Percentiles rank a stretch among this genome's conserved stretches.
Evolutionary conservation across 2,888 invertebrate species (phyloP).

Genomic region (Eulithis testata): DNA sequence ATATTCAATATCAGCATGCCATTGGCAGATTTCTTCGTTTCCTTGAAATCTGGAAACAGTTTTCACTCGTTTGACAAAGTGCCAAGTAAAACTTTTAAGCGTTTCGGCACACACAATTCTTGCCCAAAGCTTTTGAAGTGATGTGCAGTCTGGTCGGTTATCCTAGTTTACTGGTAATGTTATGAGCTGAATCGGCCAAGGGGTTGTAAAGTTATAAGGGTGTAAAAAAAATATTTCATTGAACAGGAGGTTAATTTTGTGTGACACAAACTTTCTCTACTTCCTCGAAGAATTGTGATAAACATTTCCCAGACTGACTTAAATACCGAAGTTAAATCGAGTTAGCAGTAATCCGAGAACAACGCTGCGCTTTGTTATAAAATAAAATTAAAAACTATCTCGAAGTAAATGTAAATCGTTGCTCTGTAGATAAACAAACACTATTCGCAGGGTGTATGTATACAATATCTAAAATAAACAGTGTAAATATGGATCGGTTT

Average conservation of each 20-base stretch:
- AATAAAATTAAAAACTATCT: conserved; percentile 22
- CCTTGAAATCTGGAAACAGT: conserved; percentile 41
- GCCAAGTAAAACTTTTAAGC: conserved; percentile 52
- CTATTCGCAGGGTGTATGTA: conserved; percentile 9
- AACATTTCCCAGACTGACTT: conserved; percentile 38
- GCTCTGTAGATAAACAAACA: conserved; percentile 7
- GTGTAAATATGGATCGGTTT: conserved; percentile 23
- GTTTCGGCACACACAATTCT: conserved; percentile 52
- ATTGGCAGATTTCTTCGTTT: conserved; percentile 37
- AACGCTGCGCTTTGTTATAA: conserved; percentile 30
- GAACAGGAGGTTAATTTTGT: conserved; percentile 36
- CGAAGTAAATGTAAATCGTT: conserved; percentile 14
- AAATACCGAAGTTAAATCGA: conserved; percentile 33
- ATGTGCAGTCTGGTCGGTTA: conserved; percentile 28
- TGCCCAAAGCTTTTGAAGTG: conserved; percentile 55
- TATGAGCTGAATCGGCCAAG: no score
- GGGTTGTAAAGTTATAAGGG: no score
- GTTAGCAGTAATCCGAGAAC: conserved; percentile 34
- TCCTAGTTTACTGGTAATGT: no score
- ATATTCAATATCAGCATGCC: conserved; percentile 22
- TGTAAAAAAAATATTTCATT: conserved; percentile 15
- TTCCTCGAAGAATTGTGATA: conserved; percentile 40
- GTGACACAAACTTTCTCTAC: conserved; percentile 37
- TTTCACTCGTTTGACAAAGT: conserved; percentile 43
- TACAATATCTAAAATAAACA: conserved; percentile 7